Percentiles rank a stretch among this genome's conserved stretches.
phyloP scores from a whole-genome alignment of 2,888 invertebrate genomes.

The Macrosoma leucophasiata region DNA sequence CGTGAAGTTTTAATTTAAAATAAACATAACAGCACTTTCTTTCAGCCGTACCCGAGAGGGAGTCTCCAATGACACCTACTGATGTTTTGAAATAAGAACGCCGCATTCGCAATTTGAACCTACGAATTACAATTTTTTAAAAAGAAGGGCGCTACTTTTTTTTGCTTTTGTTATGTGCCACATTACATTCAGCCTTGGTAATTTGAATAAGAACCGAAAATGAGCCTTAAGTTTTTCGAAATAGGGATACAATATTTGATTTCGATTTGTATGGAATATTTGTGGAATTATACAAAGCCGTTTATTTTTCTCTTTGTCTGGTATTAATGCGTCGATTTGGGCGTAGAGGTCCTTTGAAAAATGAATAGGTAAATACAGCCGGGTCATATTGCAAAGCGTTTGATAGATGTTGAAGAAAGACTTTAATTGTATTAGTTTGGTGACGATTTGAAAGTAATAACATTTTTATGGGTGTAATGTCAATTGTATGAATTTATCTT shows the following conservation, averaged over 20 bases:
- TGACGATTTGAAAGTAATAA: conserved; percentile 3
- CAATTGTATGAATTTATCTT: conserved; percentile 1
- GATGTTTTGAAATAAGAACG: conserved; percentile 74
- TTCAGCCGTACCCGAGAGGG: conserved; percentile 41
- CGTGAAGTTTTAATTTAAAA: too few relatives aligned
- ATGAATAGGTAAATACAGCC: conserved; percentile 73
- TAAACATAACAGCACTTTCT: too few relatives aligned
- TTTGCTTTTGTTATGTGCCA: conserved; percentile 38
- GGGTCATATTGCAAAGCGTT: conserved; percentile 60
- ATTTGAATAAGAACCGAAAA: conserved; percentile 11
- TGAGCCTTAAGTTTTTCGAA: not conserved
- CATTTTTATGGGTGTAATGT: not conserved
- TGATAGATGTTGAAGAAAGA: conserved; percentile 29
- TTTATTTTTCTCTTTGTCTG: conserved; percentile 71
- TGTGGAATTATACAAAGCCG: conserved; percentile 66
- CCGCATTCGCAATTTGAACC: conserved; percentile 72
- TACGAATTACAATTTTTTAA: conserved; percentile 72
- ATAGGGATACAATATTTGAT: too few relatives aligned
- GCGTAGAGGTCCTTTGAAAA: conserved; percentile 72
- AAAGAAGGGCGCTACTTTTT: conserved; percentile 63
- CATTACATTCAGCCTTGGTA: not conserved
- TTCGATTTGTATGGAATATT: too few relatives aligned
- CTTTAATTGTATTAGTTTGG: conserved; percentile 1
- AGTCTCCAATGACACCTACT: conserved; percentile 73
- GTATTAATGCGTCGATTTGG: conserved; percentile 72